These are phyloP conservation scores for Leucosticte australis DNA, from an alignment of 2,113 vertebrate genomes.

Conservation along the genomic window DNA sequence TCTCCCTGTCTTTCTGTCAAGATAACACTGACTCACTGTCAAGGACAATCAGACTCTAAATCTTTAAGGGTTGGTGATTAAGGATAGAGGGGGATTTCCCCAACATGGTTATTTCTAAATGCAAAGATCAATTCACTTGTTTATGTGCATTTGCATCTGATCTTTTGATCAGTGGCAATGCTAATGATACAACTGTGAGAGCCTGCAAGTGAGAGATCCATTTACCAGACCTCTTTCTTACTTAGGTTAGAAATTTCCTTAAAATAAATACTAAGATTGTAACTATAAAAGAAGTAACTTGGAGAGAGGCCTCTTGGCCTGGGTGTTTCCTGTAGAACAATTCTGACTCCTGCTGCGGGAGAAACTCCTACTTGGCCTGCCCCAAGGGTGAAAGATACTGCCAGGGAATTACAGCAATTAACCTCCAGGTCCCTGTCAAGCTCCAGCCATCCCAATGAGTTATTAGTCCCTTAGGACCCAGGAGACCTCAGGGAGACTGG, in stretches of 20 bases:
- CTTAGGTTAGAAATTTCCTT: not conserved
- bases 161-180: not conserved
- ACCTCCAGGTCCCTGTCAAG: conserved; percentile 2
- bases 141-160: conserved; percentile 3
- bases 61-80: not conserved
- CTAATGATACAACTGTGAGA: not conserved
- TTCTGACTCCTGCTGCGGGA: conserved; percentile 10
- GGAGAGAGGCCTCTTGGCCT: not conserved
- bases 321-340: not conserved
- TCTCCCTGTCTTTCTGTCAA: not conserved
- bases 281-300: not conserved
- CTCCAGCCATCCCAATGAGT: not conserved
- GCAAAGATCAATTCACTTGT: not conserved
- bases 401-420: conserved; percentile 36
- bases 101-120: not conserved
- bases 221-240: not conserved
- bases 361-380: conserved; percentile 33
- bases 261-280: not conserved
- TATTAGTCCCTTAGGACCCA: not conserved
- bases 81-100: not conserved
- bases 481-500: not conserved
- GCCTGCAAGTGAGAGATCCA: not conserved
- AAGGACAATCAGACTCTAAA: not conserved
- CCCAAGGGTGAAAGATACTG: conserved; percentile 6
- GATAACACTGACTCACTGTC: not conserved